A percentile compares a stretch with the other conserved stretches of the same genome.
Conservation (phyloP, 2,888 invertebrate species). For the Tortrix viridana region DNA sequence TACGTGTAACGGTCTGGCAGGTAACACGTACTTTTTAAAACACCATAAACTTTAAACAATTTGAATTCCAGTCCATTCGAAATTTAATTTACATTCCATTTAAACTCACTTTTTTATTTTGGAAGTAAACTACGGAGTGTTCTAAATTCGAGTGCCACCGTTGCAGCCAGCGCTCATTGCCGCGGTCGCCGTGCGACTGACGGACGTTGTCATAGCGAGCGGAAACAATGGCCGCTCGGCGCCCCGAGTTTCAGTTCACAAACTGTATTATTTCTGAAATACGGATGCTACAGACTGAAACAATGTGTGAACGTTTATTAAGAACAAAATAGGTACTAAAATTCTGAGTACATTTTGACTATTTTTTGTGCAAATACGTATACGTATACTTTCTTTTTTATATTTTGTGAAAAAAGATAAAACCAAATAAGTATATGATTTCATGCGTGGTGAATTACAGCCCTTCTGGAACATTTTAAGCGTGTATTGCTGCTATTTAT, state of each 20-base stretch:
- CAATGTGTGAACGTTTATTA: no score
- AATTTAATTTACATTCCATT: neutral
- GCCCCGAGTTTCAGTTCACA: neutral
- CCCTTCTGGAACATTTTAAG: neutral
- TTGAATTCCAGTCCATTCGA: neutral
- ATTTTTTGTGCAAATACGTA: no score
- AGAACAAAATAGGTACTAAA: no score
- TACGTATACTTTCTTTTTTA: no score
- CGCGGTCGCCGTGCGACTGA: slow-evolving; percentile 65
- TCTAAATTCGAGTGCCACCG: slow-evolving; percentile 41
- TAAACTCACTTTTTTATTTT: neutral
- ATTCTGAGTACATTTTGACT: no score
- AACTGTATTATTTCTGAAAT: no score
- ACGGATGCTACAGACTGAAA: no score
- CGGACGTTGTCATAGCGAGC: slow-evolving; percentile 44
- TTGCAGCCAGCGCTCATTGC: slow-evolving; percentile 44
- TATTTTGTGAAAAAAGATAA: no score
- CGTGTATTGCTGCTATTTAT: no score
- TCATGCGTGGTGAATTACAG: no score
- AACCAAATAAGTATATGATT: no score
- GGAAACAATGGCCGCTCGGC: slow-evolving; percentile 39
- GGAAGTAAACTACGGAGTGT: slow-evolving; percentile 25
- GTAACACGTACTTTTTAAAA: neutral
- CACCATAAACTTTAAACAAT: neutral
- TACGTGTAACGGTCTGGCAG: neutral